phyloP scores from a whole-genome alignment of 2,797 vertebrate genomes.

The Mallotus villosus region DNA sequence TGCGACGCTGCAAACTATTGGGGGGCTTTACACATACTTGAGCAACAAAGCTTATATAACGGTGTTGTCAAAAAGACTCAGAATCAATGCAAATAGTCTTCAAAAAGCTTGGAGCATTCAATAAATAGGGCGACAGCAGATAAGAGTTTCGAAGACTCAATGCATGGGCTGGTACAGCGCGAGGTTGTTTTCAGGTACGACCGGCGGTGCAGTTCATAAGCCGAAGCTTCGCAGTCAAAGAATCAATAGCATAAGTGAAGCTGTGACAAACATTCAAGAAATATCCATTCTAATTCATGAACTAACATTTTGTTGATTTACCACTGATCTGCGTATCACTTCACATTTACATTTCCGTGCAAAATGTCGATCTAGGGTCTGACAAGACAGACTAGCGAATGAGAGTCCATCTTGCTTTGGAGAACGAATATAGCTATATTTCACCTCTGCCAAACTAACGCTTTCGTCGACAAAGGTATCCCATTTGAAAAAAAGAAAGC shows the following conservation, averaged over 20 bases:
- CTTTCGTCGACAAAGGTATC: constrained; percentile 63
- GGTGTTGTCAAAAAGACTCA: constrained; percentile 7
- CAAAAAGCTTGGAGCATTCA: constrained; percentile 46
- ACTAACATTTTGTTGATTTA: constrained; percentile 13
- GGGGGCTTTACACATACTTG: constrained; percentile 57
- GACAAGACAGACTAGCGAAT: constrained; percentile 86
- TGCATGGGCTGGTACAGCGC: constrained; percentile 44
- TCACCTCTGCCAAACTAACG: constrained; percentile 81
- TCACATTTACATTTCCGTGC: constrained; percentile 81
- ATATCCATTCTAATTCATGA: constrained; percentile 14
- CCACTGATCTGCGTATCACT: constrained; percentile 24
- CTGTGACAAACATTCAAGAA: constrained; percentile 31
- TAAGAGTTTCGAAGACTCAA: constrained; percentile 30
- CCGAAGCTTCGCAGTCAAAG: constrained; percentile 47
- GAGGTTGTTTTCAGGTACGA: constrained; percentile 77
- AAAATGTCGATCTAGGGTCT: constrained; percentile 91
- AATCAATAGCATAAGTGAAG: constrained; percentile 42
- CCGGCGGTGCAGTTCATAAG: constrained; percentile 64
- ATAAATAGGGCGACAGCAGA: constrained; percentile 34
- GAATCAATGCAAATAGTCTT: constrained; percentile 20
- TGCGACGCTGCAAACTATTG: constrained; percentile 44
- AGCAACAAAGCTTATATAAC: not conserved
- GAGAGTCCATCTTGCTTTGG: constrained; percentile 98
- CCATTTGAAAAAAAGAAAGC: constrained; percentile 37
- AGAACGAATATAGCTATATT: constrained; percentile 80